phyloP scores from a whole-genome alignment of 2,888 invertebrate species.

The Phalangium opilio region DNA sequence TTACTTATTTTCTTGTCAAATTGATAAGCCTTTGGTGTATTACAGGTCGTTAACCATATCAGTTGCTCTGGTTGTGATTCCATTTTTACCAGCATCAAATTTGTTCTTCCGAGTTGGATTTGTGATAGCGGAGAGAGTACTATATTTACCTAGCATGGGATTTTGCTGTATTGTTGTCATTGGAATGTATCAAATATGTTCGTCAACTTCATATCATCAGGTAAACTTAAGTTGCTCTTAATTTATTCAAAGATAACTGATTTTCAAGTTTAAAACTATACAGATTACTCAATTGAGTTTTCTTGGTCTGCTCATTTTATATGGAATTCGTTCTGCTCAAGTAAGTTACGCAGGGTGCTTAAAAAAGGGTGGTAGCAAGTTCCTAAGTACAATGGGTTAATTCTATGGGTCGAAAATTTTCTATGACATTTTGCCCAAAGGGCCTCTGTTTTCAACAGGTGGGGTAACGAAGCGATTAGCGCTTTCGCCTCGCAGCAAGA shows the following conservation, averaged over 20 bases:
- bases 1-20: slow-evolving; percentile 14
- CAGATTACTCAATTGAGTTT: not conserved
- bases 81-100: slow-evolving; percentile 73
- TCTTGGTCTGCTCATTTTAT: not conserved
- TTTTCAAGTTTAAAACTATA: not conserved
- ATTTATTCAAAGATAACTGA: not conserved
- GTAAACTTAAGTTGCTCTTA: not conserved
- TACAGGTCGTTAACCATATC: slow-evolving; percentile 35
- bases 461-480: too few relatives aligned
- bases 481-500: too few relatives aligned
- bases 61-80: slow-evolving; percentile 46
- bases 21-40: too few relatives aligned
- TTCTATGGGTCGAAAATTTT: too few relatives aligned
- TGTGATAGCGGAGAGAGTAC: slow-evolving; percentile 70
- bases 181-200: slow-evolving; percentile 36
- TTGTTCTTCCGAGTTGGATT: slow-evolving; percentile 73
- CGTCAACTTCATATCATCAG: slow-evolving; percentile 7
- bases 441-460: too few relatives aligned
- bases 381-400: too few relatives aligned
- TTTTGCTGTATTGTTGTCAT: slow-evolving; percentile 53
- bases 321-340: not conserved
- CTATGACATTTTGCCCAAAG: too few relatives aligned
- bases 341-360: too few relatives aligned
- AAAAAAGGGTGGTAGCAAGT: too few relatives aligned
- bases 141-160: slow-evolving; percentile 67